Conservation (phyloP, 2,113 vertebrate genomes). For the Xiphophorus maculatus region DNA sequence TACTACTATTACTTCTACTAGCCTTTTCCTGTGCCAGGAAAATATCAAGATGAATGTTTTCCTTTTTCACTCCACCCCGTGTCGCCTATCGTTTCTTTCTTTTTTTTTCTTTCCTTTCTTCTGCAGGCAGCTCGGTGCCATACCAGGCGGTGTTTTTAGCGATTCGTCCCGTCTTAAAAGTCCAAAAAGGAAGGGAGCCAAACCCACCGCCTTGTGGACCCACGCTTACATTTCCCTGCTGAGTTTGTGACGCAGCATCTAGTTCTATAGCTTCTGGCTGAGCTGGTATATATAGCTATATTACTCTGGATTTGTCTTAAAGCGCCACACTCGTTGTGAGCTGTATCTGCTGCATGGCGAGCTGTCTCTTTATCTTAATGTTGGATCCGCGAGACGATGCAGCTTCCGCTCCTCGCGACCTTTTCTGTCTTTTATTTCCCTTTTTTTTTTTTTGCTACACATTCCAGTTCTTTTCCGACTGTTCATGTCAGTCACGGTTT, state of each 20-base stretch:
- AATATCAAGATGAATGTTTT: conserved; percentile 64
- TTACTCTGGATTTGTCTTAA: conserved; percentile 51
- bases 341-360: conserved; percentile 63
- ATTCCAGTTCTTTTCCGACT: conserved; percentile 48
- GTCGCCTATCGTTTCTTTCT: conserved; percentile 20
- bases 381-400: conserved; percentile 40
- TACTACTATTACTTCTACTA: conserved; percentile 1
- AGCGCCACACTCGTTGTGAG: conserved; percentile 50
- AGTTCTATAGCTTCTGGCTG: conserved; percentile 27
- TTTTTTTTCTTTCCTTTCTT: not conserved
- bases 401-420: conserved; percentile 49
- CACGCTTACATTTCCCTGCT: conserved; percentile 5
- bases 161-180: not conserved
- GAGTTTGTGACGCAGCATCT: conserved; percentile 15
- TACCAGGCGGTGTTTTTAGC: conserved; percentile 45
- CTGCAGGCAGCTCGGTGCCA: conserved; percentile 10
- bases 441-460: conserved; percentile 37
- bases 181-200: not conserved
- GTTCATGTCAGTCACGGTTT: conserved; percentile 35
- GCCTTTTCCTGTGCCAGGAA: conserved; percentile 73
- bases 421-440: conserved; percentile 22
- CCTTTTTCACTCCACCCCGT: conserved; percentile 41
- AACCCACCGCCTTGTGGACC: not conserved
- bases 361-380: conserved; percentile 12
- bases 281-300: conserved; percentile 40